Percentiles rank a stretch among this genome's conserved stretches.
Evolutionary conservation across 1,140 invertebrate genomes (phyloP).

Genomic region (Drosophila mauritiana): DNA sequence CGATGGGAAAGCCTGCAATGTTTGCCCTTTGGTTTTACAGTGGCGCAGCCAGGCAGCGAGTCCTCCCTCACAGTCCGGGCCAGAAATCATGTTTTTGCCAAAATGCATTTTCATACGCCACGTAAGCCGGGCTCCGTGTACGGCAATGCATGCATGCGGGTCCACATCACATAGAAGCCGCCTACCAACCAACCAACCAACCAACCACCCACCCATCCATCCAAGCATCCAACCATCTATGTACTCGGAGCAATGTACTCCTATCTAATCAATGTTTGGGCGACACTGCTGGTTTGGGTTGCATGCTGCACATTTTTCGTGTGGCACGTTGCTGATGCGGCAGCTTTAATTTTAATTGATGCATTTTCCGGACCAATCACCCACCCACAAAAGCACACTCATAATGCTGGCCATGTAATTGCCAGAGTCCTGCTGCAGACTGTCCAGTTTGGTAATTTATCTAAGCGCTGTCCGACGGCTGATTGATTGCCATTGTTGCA

Average conservation of each 20-base stretch:
- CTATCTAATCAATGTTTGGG: slow-evolving; percentile 69
- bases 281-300: slow-evolving; percentile 24
- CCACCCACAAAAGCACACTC: slow-evolving; percentile 4
- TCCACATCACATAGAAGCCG: slow-evolving; percentile 17
- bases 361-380: slow-evolving; percentile 49
- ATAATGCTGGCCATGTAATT: slow-evolving; percentile 22
- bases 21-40: slow-evolving; percentile 74
- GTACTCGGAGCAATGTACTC: slow-evolving; percentile 67
- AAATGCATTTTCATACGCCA: slow-evolving; percentile 81
- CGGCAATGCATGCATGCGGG: slow-evolving; percentile 54
- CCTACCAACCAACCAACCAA: not conserved
- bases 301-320: not conserved
- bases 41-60: slow-evolving; percentile 17
- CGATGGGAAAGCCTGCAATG: slow-evolving; percentile 56
- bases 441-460: slow-evolving; percentile 41
- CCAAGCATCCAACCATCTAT: slow-evolving; percentile 12
- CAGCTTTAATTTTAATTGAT: slow-evolving; percentile 77
- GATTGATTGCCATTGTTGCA: slow-evolving; percentile 47
- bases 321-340: slow-evolving; percentile 38
- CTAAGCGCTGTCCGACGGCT: slow-evolving; percentile 45
- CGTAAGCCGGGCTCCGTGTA: slow-evolving; percentile 68
- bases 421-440: slow-evolving; percentile 25
- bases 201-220: slow-evolving; percentile 5
- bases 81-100: slow-evolving; percentile 77
- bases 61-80: slow-evolving; percentile 4